These are phyloP conservation scores for Azorinus chamasolen DNA, from an alignment of 2,888 invertebrate genomes.

Conservation along the genomic window DNA sequence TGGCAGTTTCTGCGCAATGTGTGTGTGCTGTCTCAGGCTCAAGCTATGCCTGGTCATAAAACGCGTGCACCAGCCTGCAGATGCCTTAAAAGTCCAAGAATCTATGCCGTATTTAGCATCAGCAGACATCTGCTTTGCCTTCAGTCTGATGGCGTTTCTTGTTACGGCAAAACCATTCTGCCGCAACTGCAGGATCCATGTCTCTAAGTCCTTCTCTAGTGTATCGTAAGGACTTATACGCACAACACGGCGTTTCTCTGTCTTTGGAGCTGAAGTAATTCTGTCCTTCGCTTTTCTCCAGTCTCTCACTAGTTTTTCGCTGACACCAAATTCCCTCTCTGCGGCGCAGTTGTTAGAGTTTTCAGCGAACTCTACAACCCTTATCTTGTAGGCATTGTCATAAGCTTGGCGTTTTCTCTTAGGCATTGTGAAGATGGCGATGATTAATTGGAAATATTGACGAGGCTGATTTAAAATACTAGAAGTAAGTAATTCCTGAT, in stretches of 20 bases:
- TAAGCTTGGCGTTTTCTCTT: conserved; percentile 17
- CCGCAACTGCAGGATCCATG: conserved; percentile 9
- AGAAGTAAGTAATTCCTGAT: too few species aligned
- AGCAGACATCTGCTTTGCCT: too few species aligned
- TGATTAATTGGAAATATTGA: too few species aligned
- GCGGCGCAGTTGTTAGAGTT: conserved; percentile 26
- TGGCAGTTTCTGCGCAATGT: conserved; percentile 19
- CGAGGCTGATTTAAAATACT: too few species aligned
- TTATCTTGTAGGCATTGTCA: conserved; percentile 17
- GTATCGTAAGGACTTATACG: conserved; percentile 8
- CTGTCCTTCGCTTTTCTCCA: too few species aligned
- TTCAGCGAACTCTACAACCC: conserved; percentile 25
- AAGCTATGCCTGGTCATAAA: conserved; percentile 11
- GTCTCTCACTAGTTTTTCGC: too few species aligned
- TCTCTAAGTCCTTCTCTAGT: conserved; percentile 9
- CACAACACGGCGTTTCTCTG: conserved; percentile 9
- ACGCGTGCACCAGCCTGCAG: too few species aligned
- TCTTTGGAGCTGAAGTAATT: too few species aligned
- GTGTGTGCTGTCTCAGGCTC: not conserved
- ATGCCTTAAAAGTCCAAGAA: too few species aligned
- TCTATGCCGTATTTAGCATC: too few species aligned
- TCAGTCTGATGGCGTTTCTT: too few species aligned
- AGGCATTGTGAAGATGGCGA: too few species aligned
- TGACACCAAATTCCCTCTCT: conserved; percentile 11
- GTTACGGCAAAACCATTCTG: conserved; percentile 6